phyloP scores from a whole-genome alignment of 1,140 invertebrate genomes.

The Lineus longissimus region DNA sequence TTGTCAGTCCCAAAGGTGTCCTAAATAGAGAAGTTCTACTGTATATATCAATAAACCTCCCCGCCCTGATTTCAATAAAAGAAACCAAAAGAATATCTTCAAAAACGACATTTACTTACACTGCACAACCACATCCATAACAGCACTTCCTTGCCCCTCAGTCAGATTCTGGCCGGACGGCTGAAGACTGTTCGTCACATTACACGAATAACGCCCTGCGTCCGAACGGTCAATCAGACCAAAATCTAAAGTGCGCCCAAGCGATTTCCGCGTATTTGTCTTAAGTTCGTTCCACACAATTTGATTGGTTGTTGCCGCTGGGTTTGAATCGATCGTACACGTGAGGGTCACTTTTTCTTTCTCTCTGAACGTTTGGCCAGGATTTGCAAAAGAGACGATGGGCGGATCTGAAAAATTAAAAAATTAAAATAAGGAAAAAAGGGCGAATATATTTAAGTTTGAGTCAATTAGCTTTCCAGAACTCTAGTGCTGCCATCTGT shows the following conservation, averaged over 20 bases:
- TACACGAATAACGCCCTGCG: constrained; percentile 65
- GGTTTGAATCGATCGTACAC: constrained; percentile 33
- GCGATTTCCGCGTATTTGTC: constrained; percentile 17
- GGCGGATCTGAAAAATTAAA: no score
- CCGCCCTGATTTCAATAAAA: no score
- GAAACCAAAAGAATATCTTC: no score
- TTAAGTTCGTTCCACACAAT: constrained; percentile 24
- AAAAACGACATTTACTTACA: constrained; percentile 27
- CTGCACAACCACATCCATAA: constrained; percentile 26
- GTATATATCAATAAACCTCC: no score
- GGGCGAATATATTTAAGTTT: no score
- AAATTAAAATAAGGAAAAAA: no score
- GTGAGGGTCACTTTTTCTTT: constrained; percentile 17
- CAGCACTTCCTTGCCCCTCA: constrained; percentile 13
- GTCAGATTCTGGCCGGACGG: constrained; percentile 20
- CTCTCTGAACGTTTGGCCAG: constrained; percentile 17
- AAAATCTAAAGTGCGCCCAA: constrained; percentile 13
- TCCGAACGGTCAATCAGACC: constrained; percentile 27
- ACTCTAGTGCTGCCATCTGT: no score
- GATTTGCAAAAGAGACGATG: no score
- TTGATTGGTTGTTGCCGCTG: constrained; percentile 19
- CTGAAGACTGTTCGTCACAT: constrained; percentile 53
- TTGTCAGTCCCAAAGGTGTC: no score
- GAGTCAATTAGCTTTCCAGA: no score
- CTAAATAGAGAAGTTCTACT: no score